Evolutionary conservation across 1,140 invertebrate species (phyloP), one percentile per base, ranked within the genome.

Genomic region (Trachymyrmex cornetzi): DNA sequence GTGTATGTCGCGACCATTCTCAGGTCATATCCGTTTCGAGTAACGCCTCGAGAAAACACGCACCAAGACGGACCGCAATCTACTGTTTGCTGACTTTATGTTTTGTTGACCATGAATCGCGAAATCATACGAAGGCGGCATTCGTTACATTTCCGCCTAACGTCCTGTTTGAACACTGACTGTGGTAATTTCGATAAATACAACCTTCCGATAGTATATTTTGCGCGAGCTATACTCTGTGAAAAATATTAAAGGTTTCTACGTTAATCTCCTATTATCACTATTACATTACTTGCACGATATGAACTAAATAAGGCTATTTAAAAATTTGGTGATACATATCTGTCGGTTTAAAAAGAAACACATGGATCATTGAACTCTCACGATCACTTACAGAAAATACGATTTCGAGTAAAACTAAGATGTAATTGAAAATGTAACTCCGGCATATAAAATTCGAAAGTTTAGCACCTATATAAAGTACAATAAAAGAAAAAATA

Each of bases 271-370:
- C 48, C 59, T 30, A 27, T 27, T 30, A 16, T 63, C 14, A 24
- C n/a, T n/a, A n/a, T n/a, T 61, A 19, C 3, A 6, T 44, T 34
- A 19, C 11, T 61, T n/a, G 57, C 11, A 12, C 24, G 57, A 61
- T 19, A 27, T 16, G n/a, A 48, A 63, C 4, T 61, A 77, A 77
- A 77, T 77, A 77, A 77, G 63, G 30, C 30, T 77, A 77, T 77
- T 77, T 27, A 27, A 48, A 77, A 77, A 27, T 24, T 34, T 14
- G 57, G 48, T 59, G 22, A 57, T 27, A 64, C 63, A 34, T 16
- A 19, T 30, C 14, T 5, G 4, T 44, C 30, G 14, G 0, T 19
- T 63, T 24, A 16, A 4, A 44, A 61, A 61, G 30, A 19, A 11
- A 44, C 57, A 1, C 3, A 22, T 57, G 2, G 53, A 59, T 3